These are phyloP conservation scores for Pecten maximus DNA, from an alignment of 2,888 invertebrate genomes.

Conservation along the genomic window DNA sequence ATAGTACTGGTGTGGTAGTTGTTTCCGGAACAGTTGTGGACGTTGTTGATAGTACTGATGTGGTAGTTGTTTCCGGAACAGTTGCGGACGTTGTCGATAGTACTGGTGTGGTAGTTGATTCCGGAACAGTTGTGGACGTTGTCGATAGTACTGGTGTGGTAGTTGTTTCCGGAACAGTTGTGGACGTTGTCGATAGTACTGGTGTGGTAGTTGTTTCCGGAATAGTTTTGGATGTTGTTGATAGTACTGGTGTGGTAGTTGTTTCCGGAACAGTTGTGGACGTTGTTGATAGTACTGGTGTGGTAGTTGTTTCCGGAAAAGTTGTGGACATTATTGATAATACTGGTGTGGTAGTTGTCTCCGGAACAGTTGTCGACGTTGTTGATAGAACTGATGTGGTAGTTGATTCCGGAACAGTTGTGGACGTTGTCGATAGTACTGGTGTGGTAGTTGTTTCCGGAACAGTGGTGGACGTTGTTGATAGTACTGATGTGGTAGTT, in stretches of 20 bases:
- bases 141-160: background rate
- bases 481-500: background rate
- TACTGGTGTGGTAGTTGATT: background rate
- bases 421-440: slow-evolving; percentile 14
- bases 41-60: background rate
- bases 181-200: slow-evolving; percentile 8
- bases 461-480: slow-evolving; percentile 17
- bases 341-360: background rate
- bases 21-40: background rate
- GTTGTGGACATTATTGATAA: background rate
- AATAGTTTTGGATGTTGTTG: background rate
- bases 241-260: background rate
- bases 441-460: background rate
- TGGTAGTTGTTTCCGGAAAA: background rate
- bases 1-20: background rate
- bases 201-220: slow-evolving; percentile 14
- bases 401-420: slow-evolving; percentile 26
- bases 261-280: slow-evolving; percentile 27
- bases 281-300: slow-evolving; percentile 18
- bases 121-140: background rate
- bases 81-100: background rate
- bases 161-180: background rate
- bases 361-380: background rate
- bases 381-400: slow-evolving; percentile 1
- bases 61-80: slow-evolving; percentile 16